Percentiles rank a stretch among this genome's conserved stretches.
Evolutionary conservation across 2,113 vertebrate species (phyloP).

Genomic region (mouse (Mus musculus)): GRCm39 chrX:10462501-10463000

Average conservation of each 20-base stretch:
- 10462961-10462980: not conserved
- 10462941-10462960: not conserved
- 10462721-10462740: conserved; percentile 88
- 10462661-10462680: conserved; percentile 85
- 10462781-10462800: conserved; percentile 96
- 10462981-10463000: conserved; percentile 6
- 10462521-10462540: conserved; percentile 86
- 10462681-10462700: conserved; percentile 82
- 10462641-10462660: conserved; percentile 81
- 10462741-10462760: conserved; percentile 89
- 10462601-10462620: conserved; percentile 83
- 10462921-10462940: not conserved
- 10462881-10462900: not conserved
- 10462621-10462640: conserved; percentile 84
- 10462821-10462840: conserved; percentile 92
- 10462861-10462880: conserved; percentile 54
- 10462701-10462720: conserved; percentile 82
- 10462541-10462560: conserved; percentile 86
- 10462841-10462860: conserved; percentile 79
- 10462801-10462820: conserved; percentile 98
- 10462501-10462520: conserved; percentile 85
- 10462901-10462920: not conserved
- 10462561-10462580: conserved; percentile 88
- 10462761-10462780: conserved; percentile 94
- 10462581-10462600: conserved; percentile 89